A percentile compares a stretch with the other conserved stretches of the same genome.
phyloP scores from a whole-genome alignment of 2,888 invertebrate species.

The Helobdella robusta region DNA sequence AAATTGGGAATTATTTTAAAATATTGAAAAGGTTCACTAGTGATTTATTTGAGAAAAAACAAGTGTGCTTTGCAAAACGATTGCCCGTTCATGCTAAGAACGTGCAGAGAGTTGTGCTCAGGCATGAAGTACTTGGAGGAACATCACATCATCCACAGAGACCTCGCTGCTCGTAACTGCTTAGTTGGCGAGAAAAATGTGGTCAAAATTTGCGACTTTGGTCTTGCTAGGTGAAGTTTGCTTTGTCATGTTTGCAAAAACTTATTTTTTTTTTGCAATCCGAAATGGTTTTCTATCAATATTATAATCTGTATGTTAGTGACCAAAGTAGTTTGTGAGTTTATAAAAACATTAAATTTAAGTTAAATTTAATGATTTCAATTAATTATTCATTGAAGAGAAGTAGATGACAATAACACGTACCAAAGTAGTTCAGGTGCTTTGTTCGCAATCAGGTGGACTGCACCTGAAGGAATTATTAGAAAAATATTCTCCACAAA shows the following conservation, averaged over 20 bases:
- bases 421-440: constrained; percentile 92
- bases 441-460: constrained; percentile 96
- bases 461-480: constrained; percentile 86
- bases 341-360: too few relatives aligned
- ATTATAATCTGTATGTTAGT: too few relatives aligned
- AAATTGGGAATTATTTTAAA: too few relatives aligned
- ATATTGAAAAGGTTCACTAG: background rate
- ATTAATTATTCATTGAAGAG: constrained; percentile 54
- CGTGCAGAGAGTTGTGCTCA: constrained; percentile 58
- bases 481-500: constrained; percentile 71
- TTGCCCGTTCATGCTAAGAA: background rate
- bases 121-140: constrained; percentile 91
- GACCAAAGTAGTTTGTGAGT: too few relatives aligned
- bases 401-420: constrained; percentile 85
- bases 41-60: background rate
- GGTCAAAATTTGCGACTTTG: constrained; percentile 93
- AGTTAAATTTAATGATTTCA: too few relatives aligned
- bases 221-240: constrained; percentile 65
- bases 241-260: background rate
- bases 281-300: too few relatives aligned
- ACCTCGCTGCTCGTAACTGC: constrained; percentile 89
- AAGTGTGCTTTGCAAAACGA: background rate
- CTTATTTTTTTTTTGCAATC: background rate
- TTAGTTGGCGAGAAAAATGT: constrained; percentile 84
- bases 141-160: constrained; percentile 88